phyloP scores from a whole-genome alignment of 2,797 vertebrate species.

The Chloroceryle inda region DNA sequence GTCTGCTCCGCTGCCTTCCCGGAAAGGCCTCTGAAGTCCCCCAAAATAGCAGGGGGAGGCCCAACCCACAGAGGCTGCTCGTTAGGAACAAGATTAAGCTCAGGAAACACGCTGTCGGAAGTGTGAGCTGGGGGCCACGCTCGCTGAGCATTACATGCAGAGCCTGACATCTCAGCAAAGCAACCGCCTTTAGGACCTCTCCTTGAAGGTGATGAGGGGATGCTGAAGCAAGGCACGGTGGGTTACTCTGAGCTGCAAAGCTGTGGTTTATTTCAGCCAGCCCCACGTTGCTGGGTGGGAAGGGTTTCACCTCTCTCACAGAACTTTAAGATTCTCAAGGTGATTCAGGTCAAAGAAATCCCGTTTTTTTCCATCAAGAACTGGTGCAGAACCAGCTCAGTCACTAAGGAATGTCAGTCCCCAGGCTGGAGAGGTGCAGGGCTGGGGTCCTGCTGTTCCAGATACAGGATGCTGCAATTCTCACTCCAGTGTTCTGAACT shows the following conservation, averaged over 20 bases:
- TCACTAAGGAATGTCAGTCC: neutral
- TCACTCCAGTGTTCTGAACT: neutral
- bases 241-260: neutral
- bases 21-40: neutral
- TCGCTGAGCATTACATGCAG: fast-evolving
- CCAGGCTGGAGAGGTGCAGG: fast-evolving
- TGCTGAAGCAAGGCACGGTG: neutral
- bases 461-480: neutral
- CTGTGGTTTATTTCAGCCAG: neutral
- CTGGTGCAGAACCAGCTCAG: neutral
- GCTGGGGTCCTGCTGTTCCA: neutral
- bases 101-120: neutral
- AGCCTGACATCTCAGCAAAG: fast-evolving
- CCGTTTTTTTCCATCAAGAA: neutral
- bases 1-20: neutral
- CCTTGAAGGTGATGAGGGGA: fast-evolving
- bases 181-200: neutral
- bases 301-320: neutral
- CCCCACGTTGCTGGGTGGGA: neutral
- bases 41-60: neutral
- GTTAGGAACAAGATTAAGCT: neutral
- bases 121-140: fast-evolving
- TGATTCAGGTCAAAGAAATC: neutral
- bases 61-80: fast-evolving
- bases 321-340: neutral